Base-by-base conservation (phyloP, 1,140 invertebrate species). In the Platyscapa corneri region DNA sequence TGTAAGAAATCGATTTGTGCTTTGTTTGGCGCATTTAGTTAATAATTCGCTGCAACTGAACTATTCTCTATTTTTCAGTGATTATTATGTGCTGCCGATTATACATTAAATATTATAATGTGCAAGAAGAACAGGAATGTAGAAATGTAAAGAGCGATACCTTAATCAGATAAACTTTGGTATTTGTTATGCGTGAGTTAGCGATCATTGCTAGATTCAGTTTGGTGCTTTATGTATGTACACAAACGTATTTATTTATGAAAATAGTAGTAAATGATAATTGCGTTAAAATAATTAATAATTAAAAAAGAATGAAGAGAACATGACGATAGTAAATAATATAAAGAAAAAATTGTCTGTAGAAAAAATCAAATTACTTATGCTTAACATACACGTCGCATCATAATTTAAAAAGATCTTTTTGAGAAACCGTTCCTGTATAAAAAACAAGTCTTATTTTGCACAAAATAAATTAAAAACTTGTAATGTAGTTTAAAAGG, bases 161-260 rank as follows among this genome's bases (percentile, higher is more conserved):
- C 87, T 90, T 89, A 91, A 88, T 90, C 91, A 88, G 88, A 90
- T 92, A 92, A 93, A 92, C 93, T 93, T 93, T 93, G 93, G 93
- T 93, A 93, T 93, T 83, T 89, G 89, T 91, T 92, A 93, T 90
- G 90, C 89, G 88, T 89, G 91, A 89, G 87, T 90, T 86, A 90
- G 89, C 88, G 72, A 89, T 84, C 42, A 77, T 84, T 86, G 56
- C 75, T 87, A 84, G 39, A 60, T 86, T 67, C 56, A 67, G 80
- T 86, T 86, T 83, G 85, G 81, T 86, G 85, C 76, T 83, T 74
- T 39, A 78, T 89, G 87, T 91, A 92, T 88, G 87, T 89, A 90
- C 88, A 91, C 87, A 90, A 88, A 90, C 70, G 49, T 83, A 79
- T 64, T 70, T 82, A 82, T 46, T 34, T 75, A 67, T 82, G 77